Conservation (phyloP, 2,888 invertebrate species). For the Lycocerus yunnanus region DNA sequence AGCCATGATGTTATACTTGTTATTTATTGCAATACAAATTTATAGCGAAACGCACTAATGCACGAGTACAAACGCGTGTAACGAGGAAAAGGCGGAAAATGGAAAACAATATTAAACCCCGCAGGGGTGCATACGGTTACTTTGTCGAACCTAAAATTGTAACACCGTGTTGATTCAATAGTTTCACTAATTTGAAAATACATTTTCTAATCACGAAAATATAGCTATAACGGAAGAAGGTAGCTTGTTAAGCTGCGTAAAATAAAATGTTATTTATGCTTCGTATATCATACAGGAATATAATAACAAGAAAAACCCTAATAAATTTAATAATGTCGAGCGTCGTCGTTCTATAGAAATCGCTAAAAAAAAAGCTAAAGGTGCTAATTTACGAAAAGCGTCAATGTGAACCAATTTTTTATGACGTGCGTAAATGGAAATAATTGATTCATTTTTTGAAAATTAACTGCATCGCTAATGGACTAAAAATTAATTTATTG, state of each 20-base stretch:
- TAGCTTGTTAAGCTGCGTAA: neutral
- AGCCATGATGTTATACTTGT: neutral
- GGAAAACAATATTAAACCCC: neutral
- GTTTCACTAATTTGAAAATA: neutral
- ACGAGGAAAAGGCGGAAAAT: neutral
- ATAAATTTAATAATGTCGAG: neutral
- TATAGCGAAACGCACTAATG: neutral
- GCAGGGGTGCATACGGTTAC: neutral
- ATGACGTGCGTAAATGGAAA: neutral
- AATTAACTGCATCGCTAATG: neutral
- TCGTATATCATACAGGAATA: neutral
- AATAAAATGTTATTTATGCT: neutral
- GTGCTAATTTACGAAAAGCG: neutral
- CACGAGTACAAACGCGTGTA: neutral
- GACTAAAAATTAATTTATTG: neutral
- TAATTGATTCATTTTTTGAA: neutral
- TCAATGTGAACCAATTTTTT: no score
- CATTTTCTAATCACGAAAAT: neutral
- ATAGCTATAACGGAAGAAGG: neutral
- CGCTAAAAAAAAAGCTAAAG: neutral
- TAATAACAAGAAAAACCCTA: neutral
- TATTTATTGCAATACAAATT: neutral
- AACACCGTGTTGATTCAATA: neutral
- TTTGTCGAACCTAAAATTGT: neutral
- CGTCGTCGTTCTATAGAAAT: neutral